Conservation (phyloP, 2,113 vertebrate genomes). For the Xiphias gladius region DNA sequence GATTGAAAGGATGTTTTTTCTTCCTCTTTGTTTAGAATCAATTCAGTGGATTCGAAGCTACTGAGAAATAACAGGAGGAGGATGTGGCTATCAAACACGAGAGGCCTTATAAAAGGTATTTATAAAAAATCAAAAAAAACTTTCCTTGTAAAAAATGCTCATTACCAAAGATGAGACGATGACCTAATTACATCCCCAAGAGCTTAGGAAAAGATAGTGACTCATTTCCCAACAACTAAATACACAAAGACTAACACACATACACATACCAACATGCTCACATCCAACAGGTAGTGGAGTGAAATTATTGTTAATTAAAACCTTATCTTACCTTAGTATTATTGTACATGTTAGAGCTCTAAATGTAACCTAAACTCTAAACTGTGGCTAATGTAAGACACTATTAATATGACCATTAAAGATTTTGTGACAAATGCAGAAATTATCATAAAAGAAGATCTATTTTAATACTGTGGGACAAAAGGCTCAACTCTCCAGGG, state of each 20-base stretch:
- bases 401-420: conserved; percentile 7
- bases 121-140: neutral
- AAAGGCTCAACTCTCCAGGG: conserved; percentile 20
- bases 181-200: conserved; percentile 60
- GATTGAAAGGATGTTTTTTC: conserved; percentile 19
- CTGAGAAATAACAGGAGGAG: conserved; percentile 13
- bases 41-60: conserved; percentile 18
- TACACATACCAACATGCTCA: neutral
- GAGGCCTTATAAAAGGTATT: conserved; percentile 24
- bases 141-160: conserved; percentile 24
- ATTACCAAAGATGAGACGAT: conserved; percentile 57
- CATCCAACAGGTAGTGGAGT: conserved; percentile 3
- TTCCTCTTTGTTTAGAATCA: conserved; percentile 30
- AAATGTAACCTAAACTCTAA: conserved; percentile 11
- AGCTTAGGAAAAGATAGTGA: conserved; percentile 45
- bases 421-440: conserved; percentile 30
- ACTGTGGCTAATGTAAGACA: conserved; percentile 5
- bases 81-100: conserved; percentile 16
- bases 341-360: neutral
- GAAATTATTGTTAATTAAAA: conserved; percentile 11
- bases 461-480: conserved; percentile 18
- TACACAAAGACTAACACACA: conserved; percentile 27
- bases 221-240: conserved; percentile 41
- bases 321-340: neutral
- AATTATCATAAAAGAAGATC: conserved; percentile 2